Base-by-base conservation (phyloP, 2,797 vertebrate species). In the Rousettus madagascariensis region DNA sequence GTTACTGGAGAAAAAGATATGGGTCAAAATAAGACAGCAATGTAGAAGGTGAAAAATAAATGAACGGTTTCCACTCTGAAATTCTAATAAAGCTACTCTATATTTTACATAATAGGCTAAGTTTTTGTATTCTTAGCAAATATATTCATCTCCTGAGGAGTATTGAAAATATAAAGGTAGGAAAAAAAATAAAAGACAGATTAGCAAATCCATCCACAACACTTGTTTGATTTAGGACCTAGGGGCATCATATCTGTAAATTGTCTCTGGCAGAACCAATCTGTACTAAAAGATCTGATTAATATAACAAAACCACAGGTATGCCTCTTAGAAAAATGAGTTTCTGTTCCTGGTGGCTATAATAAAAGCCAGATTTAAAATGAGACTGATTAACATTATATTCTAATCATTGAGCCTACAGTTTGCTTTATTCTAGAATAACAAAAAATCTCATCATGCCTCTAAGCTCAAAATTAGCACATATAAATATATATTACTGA, bases 401-500 rank as follows among this genome's bases (percentile, higher is more conserved):
- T 80, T 95, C 66, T 77, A 91, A 90, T 91, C 75, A 90, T 38
- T 77, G 94, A 79, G 46, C 77, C 26, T 41, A 77, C 20, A 78
- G 74, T 66, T 93, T 86, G 22, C 85, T 90, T 95, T 90, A 86
- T 92, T 96, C 61, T 78, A 82, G n/a, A 97, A 90, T 57, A 96
- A 92, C 68, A 92, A 96, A 90, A 49, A 96, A 88, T 79, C 51
- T 86, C 68, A 90, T 92, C 49, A 69, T 78, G 86, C 63, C 88
- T 93, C 68, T 69, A 92, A 92, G 86, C 86, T 91, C 55, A 95
- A 95, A 92, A 94, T 96, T 95, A 96, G 46, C 84, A 96, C 59
- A 88, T 72, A 96, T 88, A 97, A 95, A 96, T 91, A 93, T 41
- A 91, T 80, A 94, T 95, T 78, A 74, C 66, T 90, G 91, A 91